phyloP scores from a whole-genome alignment of 2,797 vertebrate genomes.

The Poliocrania exsul region DNA sequence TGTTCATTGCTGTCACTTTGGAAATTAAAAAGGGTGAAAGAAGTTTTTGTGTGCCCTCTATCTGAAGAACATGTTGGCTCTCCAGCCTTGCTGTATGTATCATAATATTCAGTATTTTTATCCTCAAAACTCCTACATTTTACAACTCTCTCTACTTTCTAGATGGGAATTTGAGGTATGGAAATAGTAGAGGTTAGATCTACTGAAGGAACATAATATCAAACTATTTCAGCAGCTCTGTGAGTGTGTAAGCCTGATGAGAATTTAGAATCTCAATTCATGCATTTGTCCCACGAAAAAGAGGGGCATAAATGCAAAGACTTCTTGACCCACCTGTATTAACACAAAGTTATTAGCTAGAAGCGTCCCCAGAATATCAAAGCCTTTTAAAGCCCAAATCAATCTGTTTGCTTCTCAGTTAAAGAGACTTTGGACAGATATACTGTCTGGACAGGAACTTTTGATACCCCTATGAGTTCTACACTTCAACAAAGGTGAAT shows the following conservation, averaged over 20 bases:
- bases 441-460: no score
- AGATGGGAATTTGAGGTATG: not conserved
- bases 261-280: not conserved
- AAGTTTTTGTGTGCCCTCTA: not conserved
- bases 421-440: no score
- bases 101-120: not conserved
- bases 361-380: no score
- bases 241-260: not conserved
- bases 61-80: not conserved
- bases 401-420: no score
- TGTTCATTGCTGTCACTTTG: conserved; percentile 17
- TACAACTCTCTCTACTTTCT: not conserved
- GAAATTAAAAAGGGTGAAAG: conserved; percentile 11
- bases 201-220: not conserved
- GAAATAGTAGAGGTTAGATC: not conserved
- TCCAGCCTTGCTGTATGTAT: not conserved
- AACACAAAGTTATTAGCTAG: no score
- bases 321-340: no score
- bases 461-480: no score
- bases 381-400: no score
- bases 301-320: no score
- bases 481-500: no score
- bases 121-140: not conserved
- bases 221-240: not conserved
- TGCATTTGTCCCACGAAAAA: no score